A percentile compares a stretch with the other conserved stretches of the same genome.
Conservation (phyloP, 2,113 vertebrate genomes). For the Sebastes fasciatus region DNA sequence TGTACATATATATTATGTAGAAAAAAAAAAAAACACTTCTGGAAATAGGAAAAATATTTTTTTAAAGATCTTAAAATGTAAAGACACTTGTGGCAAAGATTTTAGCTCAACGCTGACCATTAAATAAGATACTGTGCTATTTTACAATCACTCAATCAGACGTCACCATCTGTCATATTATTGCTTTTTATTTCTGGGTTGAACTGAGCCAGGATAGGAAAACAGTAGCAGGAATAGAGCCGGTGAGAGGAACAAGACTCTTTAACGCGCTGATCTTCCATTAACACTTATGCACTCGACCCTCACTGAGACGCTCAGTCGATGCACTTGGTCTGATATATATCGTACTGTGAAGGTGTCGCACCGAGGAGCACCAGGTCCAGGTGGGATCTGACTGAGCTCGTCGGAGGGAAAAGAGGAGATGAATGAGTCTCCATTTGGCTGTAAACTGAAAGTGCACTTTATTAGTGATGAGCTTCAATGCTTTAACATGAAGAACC, state of each 20-base stretch:
- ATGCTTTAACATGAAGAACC: constrained; percentile 71
- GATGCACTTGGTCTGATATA: constrained; percentile 51
- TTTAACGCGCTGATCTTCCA: constrained; percentile 71
- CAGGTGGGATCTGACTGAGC: constrained; percentile 13
- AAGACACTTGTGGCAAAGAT: constrained; percentile 45
- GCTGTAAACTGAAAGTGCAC: constrained; percentile 79
- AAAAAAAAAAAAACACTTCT: constrained; percentile 48
- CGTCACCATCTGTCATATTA: constrained; percentile 12
- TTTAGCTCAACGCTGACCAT: constrained; percentile 35
- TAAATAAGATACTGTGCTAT: constrained; percentile 53
- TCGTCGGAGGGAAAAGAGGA: constrained; percentile 15
- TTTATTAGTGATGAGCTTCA: constrained; percentile 77
- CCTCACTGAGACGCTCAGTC: constrained; percentile 55
- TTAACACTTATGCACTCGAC: constrained; percentile 72
- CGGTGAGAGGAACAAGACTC: constrained; percentile 20
- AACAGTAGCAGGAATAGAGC: constrained; percentile 18
- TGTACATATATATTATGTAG: constrained; percentile 73
- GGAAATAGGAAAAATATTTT: constrained; percentile 75
- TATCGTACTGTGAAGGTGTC: constrained; percentile 49
- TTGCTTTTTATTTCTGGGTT: neutral
- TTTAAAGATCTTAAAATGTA: constrained; percentile 71
- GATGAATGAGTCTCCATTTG: constrained; percentile 28
- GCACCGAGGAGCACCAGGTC: neutral
- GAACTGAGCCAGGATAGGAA: constrained; percentile 39
- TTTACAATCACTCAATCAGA: constrained; percentile 62